A percentile compares a stretch with the other conserved stretches of the same genome.
These are phyloP conservation scores for Siniperca knerii DNA, from an alignment of 2,113 vertebrate genomes.

Conservation along the genomic window DNA sequence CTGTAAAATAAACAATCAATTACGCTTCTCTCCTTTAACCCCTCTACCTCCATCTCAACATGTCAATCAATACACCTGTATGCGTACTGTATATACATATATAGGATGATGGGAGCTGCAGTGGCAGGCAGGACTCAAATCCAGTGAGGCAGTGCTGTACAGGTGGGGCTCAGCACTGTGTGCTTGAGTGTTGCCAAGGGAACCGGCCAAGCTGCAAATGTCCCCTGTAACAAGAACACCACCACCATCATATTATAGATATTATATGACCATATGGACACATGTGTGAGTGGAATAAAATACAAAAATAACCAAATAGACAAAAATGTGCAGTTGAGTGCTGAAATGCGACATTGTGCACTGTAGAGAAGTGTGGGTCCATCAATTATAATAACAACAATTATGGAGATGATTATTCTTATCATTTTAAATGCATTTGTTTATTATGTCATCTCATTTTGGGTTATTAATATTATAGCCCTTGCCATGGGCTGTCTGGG, in stretches of 20 bases:
- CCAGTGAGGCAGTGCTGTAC: constrained; percentile 49
- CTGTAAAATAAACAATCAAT: neutral
- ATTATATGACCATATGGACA: constrained; percentile 49
- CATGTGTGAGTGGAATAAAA: neutral
- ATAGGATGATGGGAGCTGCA: constrained; percentile 36
- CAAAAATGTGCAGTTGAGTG: neutral
- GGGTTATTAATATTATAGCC: neutral
- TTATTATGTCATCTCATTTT: constrained; percentile 26
- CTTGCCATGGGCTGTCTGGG: neutral
- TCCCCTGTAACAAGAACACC: constrained; percentile 72
- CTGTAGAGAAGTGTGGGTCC: neutral
- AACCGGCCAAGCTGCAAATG: constrained; percentile 79
- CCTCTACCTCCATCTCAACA: neutral
- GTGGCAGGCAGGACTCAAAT: constrained; percentile 53
- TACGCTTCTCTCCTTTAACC: neutral
- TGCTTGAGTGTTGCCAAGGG: constrained; percentile 81
- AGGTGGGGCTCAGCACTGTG: constrained; percentile 68
- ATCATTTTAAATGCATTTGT: constrained; percentile 3
- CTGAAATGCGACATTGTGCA: neutral
- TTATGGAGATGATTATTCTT: neutral
- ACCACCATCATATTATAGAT: constrained; percentile 56
- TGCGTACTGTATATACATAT: neutral
- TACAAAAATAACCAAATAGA: neutral
- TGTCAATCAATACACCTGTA: constrained; percentile 24
- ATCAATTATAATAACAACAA: neutral